Evolutionary conservation across 1,140 invertebrate genomes (phyloP).

Genomic region (Drosophila pseudoananassae): DNA sequence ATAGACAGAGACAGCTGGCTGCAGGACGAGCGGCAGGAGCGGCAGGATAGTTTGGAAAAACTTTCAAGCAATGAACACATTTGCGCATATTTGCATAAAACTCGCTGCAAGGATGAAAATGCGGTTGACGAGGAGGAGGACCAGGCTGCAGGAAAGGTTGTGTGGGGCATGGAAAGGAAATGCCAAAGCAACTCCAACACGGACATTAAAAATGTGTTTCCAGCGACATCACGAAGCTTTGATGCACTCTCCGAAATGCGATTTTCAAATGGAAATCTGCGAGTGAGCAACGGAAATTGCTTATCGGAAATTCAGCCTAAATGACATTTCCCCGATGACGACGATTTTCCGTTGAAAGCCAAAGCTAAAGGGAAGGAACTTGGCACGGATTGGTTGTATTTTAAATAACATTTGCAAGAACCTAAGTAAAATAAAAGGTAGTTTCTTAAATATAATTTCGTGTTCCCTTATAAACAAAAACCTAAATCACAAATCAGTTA

Average conservation of each 20-base stretch:
- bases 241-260: slow-evolving; percentile 41
- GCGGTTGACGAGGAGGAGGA: neutral
- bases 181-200: slow-evolving; percentile 50
- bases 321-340: slow-evolving; percentile 9
- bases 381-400: neutral
- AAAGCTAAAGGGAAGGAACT: neutral
- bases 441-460: no score
- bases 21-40: neutral
- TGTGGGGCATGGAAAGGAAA: slow-evolving; percentile 24
- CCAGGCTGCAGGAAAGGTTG: neutral
- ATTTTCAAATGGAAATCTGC: slow-evolving; percentile 29
- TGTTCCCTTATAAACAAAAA: no score
- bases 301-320: slow-evolving; percentile 16
- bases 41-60: slow-evolving; percentile 30
- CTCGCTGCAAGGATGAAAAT: slow-evolving; percentile 57
- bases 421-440: no score
- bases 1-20: neutral
- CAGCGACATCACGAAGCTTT: slow-evolving; percentile 17
- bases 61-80: slow-evolving; percentile 79
- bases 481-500: no score
- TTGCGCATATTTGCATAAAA: slow-evolving; percentile 81
- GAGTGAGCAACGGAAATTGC: slow-evolving; percentile 28
- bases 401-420: neutral
- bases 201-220: slow-evolving; percentile 49
- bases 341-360: neutral